These are phyloP conservation scores for Clusia tigrina DNA, from an alignment of 2,888 invertebrate species.

Conservation along the genomic window DNA sequence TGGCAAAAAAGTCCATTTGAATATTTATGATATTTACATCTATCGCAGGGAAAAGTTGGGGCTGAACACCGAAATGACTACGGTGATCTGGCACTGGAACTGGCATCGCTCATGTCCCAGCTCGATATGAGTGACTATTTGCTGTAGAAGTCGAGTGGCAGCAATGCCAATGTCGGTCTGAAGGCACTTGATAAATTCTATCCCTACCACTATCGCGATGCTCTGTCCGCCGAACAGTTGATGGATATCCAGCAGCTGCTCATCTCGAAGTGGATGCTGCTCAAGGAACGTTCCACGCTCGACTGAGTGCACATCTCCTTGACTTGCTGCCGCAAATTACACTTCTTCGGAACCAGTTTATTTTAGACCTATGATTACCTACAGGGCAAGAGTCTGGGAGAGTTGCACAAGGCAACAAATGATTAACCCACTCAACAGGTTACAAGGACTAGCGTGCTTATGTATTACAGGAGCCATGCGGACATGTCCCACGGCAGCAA, in stretches of 20 bases:
- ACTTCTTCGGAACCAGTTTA: conserved; percentile 90
- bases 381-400: too few relatives aligned
- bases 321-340: conserved; percentile 95
- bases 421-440: too few relatives aligned
- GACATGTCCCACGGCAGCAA: too few relatives aligned
- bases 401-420: too few relatives aligned
- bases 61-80: too few relatives aligned
- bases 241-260: conserved; percentile 63
- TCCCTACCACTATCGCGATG: conserved; percentile 83
- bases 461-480: too few relatives aligned
- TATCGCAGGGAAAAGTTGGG: too few relatives aligned
- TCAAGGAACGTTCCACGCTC: conserved; percentile 83
- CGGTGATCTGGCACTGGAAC: conserved; percentile 89
- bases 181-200: conserved; percentile 89
- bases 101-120: conserved; percentile 95
- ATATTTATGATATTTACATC: too few relatives aligned
- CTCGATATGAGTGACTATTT: conserved; percentile 89
- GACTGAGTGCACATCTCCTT: conserved; percentile 96
- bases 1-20: too few relatives aligned
- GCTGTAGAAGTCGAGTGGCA: conserved; percentile 69
- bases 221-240: conserved; percentile 58
- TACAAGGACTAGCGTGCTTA: too few relatives aligned
- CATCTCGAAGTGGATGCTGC: conserved; percentile 80
- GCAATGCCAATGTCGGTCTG: conserved; percentile 66
- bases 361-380: too few relatives aligned